These are phyloP conservation scores for Stenopsyche tienmushanensis DNA, from an alignment of 1,140 invertebrate genomes.

Conservation along the genomic window DNA sequence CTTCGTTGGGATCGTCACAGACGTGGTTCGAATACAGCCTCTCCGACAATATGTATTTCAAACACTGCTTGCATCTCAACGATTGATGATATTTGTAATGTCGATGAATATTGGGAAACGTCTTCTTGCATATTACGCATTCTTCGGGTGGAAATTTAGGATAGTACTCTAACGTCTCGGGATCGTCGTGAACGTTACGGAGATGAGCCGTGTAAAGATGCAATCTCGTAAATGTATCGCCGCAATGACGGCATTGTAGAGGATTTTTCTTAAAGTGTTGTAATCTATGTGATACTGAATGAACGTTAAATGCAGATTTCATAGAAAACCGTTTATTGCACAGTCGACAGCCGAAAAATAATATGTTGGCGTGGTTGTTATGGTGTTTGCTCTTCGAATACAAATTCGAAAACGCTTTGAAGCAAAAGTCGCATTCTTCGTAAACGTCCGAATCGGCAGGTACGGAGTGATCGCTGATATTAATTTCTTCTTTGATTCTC, in stretches of 20 bases:
- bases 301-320: slow-evolving; percentile 52
- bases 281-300: slow-evolving; percentile 52
- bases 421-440: slow-evolving; percentile 54
- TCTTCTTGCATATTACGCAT: slow-evolving; percentile 50
- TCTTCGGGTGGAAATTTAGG: slow-evolving; percentile 47
- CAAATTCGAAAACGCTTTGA: slow-evolving; percentile 50
- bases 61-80: slow-evolving; percentile 48
- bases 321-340: slow-evolving; percentile 53
- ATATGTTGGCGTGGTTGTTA: slow-evolving; percentile 47
- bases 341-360: slow-evolving; percentile 53
- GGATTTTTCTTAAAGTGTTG: slow-evolving; percentile 53
- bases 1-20: slow-evolving; percentile 46
- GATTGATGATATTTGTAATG: slow-evolving; percentile 53
- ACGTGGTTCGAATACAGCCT: slow-evolving; percentile 48
- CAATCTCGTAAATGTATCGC: slow-evolving; percentile 51
- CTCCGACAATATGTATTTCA: slow-evolving; percentile 51
- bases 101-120: slow-evolving; percentile 53
- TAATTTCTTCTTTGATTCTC: background rate
- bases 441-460: slow-evolving; percentile 41
- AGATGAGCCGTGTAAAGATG: slow-evolving; percentile 53
- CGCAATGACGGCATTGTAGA: slow-evolving; percentile 51
- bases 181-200: slow-evolving; percentile 47
- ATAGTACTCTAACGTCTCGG: slow-evolving; percentile 50
- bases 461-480: background rate
- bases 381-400: slow-evolving; percentile 48